Evolutionary conservation across 2,888 invertebrate genomes (phyloP).

Genomic region (Bellardia pandia): DNA sequence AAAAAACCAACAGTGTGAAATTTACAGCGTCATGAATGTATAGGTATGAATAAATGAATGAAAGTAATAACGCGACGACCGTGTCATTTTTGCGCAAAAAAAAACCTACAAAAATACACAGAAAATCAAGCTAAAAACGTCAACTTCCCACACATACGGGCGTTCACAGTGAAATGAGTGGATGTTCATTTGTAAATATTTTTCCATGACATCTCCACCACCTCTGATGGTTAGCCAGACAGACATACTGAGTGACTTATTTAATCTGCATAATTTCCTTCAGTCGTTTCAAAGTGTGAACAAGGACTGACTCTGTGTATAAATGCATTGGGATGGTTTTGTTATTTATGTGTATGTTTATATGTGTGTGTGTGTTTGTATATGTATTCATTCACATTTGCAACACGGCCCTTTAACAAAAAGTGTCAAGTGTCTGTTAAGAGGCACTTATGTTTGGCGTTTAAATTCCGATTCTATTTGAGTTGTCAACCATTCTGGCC

Average conservation of each 20-base stretch:
- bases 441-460: constrained; percentile 75
- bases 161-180: constrained; percentile 47
- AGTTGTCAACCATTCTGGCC: constrained; percentile 73
- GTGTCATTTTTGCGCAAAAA: constrained; percentile 64
- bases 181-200: constrained; percentile 48
- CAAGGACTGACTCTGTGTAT: constrained; percentile 58
- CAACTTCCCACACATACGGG: constrained; percentile 32
- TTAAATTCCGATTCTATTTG: constrained; percentile 75
- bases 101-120: not conserved
- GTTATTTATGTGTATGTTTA: constrained; percentile 29
- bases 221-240: constrained; percentile 42
- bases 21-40: constrained; percentile 70
- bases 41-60: constrained; percentile 64
- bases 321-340: constrained; percentile 60
- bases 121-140: constrained; percentile 37
- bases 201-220: constrained; percentile 47
- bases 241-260: constrained; percentile 73
- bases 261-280: constrained; percentile 79
- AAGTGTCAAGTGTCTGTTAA: constrained; percentile 79
- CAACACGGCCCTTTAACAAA: constrained; percentile 73
- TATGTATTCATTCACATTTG: constrained; percentile 43
- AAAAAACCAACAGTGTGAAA: constrained; percentile 35
- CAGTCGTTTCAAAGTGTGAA: constrained; percentile 67
- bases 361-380: constrained; percentile 18
- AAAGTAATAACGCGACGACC: constrained; percentile 63